phyloP scores from a whole-genome alignment of 2,797 vertebrate genomes.

The Emys orbicularis region DNA sequence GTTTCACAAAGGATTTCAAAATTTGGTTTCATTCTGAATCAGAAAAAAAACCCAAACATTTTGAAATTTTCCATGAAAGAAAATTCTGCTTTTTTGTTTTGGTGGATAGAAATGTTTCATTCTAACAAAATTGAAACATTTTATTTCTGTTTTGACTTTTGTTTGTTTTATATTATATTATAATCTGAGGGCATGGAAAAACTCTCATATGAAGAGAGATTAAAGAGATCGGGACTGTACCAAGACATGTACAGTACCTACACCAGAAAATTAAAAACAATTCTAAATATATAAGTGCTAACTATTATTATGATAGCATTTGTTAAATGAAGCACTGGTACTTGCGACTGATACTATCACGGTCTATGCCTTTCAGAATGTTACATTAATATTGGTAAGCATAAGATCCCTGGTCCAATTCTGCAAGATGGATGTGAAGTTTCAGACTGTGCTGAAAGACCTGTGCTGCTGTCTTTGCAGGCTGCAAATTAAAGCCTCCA shows the following conservation, averaged over 20 bases:
- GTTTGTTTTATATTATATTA: neutral
- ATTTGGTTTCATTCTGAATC: neutral
- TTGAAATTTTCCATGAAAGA: neutral
- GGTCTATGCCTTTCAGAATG: neutral
- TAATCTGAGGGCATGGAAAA: neutral
- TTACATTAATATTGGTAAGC: neutral
- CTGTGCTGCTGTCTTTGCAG: constrained; percentile 2
- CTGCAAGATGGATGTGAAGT: neutral
- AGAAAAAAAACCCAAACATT: neutral
- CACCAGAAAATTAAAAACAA: neutral
- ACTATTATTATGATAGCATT: neutral
- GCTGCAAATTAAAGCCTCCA: neutral
- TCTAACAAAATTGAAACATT: neutral
- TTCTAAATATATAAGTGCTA: neutral
- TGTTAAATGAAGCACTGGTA: neutral
- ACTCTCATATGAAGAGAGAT: neutral
- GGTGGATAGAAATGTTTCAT: neutral
- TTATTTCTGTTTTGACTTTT: neutral
- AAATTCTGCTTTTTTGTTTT: neutral
- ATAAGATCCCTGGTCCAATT: neutral
- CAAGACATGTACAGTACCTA: neutral
- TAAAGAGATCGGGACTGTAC: neutral
- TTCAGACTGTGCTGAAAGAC: neutral
- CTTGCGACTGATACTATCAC: neutral
- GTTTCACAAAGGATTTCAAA: neutral